phyloP scores from a whole-genome alignment of 2,888 invertebrate species.

The Oligia latruncula region DNA sequence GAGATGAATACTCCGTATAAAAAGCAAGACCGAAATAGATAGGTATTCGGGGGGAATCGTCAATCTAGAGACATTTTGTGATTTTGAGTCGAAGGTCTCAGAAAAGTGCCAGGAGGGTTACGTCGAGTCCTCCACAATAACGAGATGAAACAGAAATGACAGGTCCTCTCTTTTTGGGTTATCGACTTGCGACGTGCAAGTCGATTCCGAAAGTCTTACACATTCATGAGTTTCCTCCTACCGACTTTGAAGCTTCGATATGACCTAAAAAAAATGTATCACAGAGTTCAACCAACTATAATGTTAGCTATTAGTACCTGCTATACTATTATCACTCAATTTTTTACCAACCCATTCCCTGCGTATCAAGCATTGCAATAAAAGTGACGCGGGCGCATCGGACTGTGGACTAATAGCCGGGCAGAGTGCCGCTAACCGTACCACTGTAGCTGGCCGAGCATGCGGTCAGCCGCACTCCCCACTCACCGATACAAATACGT shows the following conservation, averaged over 20 bases:
- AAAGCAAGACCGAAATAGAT: neutral
- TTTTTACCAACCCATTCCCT: slow-evolving; percentile 7
- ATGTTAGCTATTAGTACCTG: neutral
- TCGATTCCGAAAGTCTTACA: neutral
- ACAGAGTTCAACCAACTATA: neutral
- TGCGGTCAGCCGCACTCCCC: slow-evolving; percentile 55
- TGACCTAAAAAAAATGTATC: too few species aligned
- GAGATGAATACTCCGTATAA: neutral
- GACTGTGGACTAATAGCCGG: slow-evolving; percentile 32
- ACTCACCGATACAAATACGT: slow-evolving; percentile 18
- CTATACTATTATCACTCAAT: neutral
- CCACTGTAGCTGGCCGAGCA: slow-evolving; percentile 57
- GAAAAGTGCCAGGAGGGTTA: neutral
- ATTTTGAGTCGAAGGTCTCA: neutral
- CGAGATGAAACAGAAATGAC: neutral
- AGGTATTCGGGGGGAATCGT: too few species aligned
- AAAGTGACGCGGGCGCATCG: slow-evolving; percentile 45
- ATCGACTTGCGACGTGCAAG: neutral
- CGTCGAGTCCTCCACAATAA: neutral
- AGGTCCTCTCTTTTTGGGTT: neutral
- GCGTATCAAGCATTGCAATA: slow-evolving; percentile 48
- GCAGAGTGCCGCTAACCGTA: slow-evolving; percentile 57
- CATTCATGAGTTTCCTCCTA: too few species aligned
- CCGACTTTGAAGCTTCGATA: too few species aligned
- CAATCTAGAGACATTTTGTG: neutral